phyloP scores from a whole-genome alignment of 2,113 vertebrate genomes.

The Atrichornis clamosus region DNA sequence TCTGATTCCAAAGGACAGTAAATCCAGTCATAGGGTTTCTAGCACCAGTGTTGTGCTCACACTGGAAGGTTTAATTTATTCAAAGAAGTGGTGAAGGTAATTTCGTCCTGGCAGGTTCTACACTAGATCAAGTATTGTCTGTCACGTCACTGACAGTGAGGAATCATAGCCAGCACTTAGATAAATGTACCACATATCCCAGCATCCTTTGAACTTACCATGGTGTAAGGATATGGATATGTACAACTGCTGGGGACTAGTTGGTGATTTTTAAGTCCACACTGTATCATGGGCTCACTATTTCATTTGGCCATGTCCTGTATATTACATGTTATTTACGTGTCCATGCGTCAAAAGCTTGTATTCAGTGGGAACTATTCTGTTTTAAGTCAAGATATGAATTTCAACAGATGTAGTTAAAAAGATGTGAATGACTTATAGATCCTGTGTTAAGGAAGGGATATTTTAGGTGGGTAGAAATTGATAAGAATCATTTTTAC shows the following conservation, averaged over 20 bases:
- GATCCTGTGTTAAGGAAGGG: background rate
- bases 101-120: background rate
- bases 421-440: background rate
- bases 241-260: background rate
- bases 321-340: background rate
- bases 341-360: background rate
- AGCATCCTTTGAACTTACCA: background rate
- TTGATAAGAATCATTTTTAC: background rate
- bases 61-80: background rate
- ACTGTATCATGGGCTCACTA: background rate
- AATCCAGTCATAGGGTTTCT: background rate
- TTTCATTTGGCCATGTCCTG: background rate
- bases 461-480: background rate
- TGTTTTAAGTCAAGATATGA: background rate
- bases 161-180: background rate
- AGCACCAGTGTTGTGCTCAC: background rate
- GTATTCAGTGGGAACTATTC: background rate
- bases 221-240: background rate
- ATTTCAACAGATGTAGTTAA: background rate
- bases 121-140: background rate
- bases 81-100: background rate
- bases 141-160: fast-evolving
- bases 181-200: fast-evolving
- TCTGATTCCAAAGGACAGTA: background rate
- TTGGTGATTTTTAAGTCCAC: background rate